Conservation (phyloP, 2,113 vertebrate species). For the Tichodroma muraria region DNA sequence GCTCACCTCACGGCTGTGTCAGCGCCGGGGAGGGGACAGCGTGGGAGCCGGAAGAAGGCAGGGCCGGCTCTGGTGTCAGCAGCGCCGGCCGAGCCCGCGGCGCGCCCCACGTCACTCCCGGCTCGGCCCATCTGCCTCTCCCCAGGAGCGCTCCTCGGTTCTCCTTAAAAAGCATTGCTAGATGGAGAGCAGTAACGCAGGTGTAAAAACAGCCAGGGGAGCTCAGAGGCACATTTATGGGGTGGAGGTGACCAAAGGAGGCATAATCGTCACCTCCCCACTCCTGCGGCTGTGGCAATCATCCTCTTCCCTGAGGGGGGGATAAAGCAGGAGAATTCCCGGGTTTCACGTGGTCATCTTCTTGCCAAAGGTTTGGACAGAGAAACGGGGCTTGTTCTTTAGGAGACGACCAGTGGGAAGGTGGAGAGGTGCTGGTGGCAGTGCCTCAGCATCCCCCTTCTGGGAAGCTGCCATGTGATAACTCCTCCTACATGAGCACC, state of each 20-base stretch:
- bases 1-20: slow-evolving; percentile 4
- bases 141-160: background rate
- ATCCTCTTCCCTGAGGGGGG: background rate
- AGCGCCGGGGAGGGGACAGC: slow-evolving; percentile 43
- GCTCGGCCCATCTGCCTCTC: background rate
- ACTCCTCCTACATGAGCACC: background rate
- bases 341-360: background rate
- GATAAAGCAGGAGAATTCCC: background rate
- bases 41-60: slow-evolving; percentile 53
- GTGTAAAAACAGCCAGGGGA: background rate
- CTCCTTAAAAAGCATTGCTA: background rate
- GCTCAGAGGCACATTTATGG: background rate
- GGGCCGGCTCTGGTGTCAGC: slow-evolving; percentile 5
- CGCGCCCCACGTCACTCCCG: background rate
- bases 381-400: background rate
- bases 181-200: background rate
- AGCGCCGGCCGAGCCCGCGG: background rate
- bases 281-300: background rate
- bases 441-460: background rate
- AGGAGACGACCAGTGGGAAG: background rate
- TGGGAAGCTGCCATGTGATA: background rate
- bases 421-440: background rate
- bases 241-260: background rate
- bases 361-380: background rate
- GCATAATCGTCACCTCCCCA: background rate